Base-by-base conservation (phyloP, 2,797 vertebrate species). In the Pangasius krempfi region DNA sequence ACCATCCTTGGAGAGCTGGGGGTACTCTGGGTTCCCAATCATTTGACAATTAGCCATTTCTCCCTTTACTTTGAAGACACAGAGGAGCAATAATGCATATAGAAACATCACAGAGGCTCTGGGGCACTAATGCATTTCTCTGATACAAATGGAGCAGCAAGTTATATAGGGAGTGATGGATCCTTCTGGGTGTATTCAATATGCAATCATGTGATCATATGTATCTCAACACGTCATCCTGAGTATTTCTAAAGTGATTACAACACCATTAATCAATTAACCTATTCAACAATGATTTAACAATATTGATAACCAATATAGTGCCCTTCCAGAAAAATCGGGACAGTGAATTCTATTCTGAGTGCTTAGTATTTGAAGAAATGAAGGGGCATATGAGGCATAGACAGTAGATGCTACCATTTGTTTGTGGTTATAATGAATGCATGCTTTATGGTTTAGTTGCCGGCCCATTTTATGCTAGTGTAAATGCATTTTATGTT, bases 21-120 rank as follows among this genome's bases (percentile, higher is more conserved):
- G 94, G 64, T 91, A 90, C 72, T 94, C 94, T 56, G 93, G 92
- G 2, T 79, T 93, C 6, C 95, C 95, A 70, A 95, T 86, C 73
- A 94, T 93, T 78, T 92, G 86, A 90, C 96, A 96, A 33, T 88
- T 64, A 14, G 0, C 40, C 27, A 60, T 5, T 40, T 93, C 92
- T 27, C 92, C 93, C 52, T 89, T 87, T 86, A 91, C 91, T 89
- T 87, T 76, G 44, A 92, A 87, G 18, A 83, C 89, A 87, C 91
- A 91, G 75, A 93, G 62, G 44, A 94, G 79, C 89, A 91, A 75
- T 13, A 94, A 50, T 70, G 89, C 50, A 88, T 92, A 84, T 33
- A 94, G 64, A 56, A 95, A 84, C 92, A 95, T 94, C 20, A 89
- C 30, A 85, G 47, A 85, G 22, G 85, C 47, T 86, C 66, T 81